Evolutionary conservation across 2,888 invertebrate species (phyloP).

Genomic region (Cantharis rustica): DNA sequence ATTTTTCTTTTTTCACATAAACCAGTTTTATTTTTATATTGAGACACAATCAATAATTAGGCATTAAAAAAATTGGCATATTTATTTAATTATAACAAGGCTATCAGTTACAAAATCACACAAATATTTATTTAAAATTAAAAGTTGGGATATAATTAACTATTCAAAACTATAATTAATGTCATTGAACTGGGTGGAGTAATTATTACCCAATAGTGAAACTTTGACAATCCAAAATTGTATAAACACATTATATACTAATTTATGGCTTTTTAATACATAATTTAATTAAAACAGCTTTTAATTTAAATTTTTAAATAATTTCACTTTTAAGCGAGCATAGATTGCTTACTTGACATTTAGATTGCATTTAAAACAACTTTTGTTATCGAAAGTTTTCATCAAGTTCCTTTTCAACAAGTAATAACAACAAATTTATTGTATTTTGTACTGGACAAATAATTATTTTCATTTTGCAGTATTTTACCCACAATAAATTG

Average conservation of each 20-base stretch:
- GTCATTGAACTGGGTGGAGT: not conserved
- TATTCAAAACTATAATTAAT: not conserved
- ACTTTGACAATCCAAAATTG: not conserved
- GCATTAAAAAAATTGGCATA: no score
- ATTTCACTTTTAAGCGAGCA: not conserved
- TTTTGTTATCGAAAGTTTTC: not conserved
- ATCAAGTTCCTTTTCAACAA: not conserved
- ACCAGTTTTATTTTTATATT: not conserved
- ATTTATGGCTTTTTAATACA: not conserved
- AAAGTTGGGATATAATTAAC: not conserved
- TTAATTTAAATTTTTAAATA: not conserved
- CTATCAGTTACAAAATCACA: not conserved
- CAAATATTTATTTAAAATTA: not conserved
- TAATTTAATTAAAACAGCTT: not conserved
- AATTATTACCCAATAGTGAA: not conserved
- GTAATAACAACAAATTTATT: not conserved
- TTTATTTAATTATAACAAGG: not conserved
- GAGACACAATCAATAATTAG: not conserved
- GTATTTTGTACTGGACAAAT: not conserved
- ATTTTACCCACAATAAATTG: no score
- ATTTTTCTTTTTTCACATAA: not conserved
- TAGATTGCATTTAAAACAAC: not conserved
- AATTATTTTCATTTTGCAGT: not conserved
- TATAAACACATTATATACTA: not conserved
- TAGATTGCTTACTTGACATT: not conserved